Conservation (phyloP, 2,888 invertebrate genomes). For the Rhodophaea formosa region DNA sequence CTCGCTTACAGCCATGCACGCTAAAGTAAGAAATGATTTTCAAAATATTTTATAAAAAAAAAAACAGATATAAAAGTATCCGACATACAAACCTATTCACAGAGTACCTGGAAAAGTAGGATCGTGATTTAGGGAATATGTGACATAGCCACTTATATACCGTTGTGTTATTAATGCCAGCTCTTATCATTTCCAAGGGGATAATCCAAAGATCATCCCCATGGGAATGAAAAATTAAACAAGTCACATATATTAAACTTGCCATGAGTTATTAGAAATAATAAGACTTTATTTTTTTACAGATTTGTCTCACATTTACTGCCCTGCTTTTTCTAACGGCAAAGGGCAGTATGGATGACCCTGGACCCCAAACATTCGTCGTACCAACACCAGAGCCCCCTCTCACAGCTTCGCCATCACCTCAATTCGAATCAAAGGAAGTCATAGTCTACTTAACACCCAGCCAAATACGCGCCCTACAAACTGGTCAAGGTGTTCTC, state of each 20-base stretch:
- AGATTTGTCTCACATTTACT: constrained; percentile 47
- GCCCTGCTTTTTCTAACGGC: constrained; percentile 36
- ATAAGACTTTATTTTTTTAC: constrained; percentile 21
- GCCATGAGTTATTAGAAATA: neutral
- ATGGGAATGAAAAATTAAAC: too few relatives aligned
- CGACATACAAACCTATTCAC: too few relatives aligned
- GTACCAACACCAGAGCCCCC: constrained; percentile 28
- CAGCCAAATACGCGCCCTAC: constrained; percentile 54
- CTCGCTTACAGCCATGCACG: constrained; percentile 45
- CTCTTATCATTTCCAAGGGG: too few relatives aligned
- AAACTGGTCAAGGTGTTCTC: constrained; percentile 40
- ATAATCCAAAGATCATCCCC: too few relatives aligned
- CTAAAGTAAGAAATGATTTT: constrained; percentile 40
- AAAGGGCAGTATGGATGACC: constrained; percentile 40
- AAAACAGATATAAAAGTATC: neutral
- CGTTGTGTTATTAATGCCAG: too few relatives aligned
- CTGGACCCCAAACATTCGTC: constrained; percentile 47
- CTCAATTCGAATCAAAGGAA: constrained; percentile 49
- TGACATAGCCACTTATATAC: too few relatives aligned
- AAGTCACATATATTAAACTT: too few relatives aligned
- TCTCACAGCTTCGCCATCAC: constrained; percentile 25
- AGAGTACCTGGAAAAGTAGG: too few relatives aligned
- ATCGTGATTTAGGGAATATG: too few relatives aligned
- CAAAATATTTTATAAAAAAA: neutral
- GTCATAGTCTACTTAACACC: constrained; percentile 62